Evolutionary conservation across 1,140 invertebrate species (phyloP).

Genomic region (Conus betulinus): DNA sequence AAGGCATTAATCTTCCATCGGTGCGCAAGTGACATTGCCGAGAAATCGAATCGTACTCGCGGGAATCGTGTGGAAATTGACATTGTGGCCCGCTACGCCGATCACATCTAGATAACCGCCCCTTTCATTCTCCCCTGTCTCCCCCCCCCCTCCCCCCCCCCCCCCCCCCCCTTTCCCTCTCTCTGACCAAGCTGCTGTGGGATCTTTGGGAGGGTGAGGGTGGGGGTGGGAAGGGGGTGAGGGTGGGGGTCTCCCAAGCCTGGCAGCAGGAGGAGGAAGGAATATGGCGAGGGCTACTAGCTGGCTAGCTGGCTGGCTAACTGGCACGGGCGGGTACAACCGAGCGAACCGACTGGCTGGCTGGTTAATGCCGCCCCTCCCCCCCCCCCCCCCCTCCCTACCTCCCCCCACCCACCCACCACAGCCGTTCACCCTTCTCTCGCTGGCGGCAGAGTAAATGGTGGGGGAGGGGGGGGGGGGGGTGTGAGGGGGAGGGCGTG

Average conservation of each 20-base stretch:
- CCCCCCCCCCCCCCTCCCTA: too few relatives aligned
- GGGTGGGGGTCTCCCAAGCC: not conserved
- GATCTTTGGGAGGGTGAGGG: not conserved
- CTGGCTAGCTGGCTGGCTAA: too few relatives aligned
- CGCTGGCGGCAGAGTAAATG: too few relatives aligned
- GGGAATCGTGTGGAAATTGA: conserved; percentile 44
- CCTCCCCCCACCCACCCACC: too few relatives aligned
- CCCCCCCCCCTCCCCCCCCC: not conserved
- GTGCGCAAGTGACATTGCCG: conserved; percentile 32
- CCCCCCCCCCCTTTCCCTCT: not conserved
- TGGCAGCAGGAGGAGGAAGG: not conserved
- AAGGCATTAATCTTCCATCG: conserved; percentile 40
- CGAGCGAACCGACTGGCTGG: too few relatives aligned
- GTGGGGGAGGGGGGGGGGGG: not conserved
- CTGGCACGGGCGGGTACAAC: too few relatives aligned
- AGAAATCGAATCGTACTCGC: conserved; percentile 45
- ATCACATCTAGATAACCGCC: conserved; percentile 39
- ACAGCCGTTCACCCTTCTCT: too few relatives aligned
- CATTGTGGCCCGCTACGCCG: conserved; percentile 30
- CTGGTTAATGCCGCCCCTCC: too few relatives aligned
- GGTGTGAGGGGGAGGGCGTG: too few relatives aligned
- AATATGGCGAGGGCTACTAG: too few relatives aligned
- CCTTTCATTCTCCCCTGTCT: conserved; percentile 32
- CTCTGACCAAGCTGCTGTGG: not conserved
- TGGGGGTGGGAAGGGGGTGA: not conserved